Evolutionary conservation across 2,113 vertebrate genomes (phyloP).

Genomic region (Cebus imitator): DNA sequence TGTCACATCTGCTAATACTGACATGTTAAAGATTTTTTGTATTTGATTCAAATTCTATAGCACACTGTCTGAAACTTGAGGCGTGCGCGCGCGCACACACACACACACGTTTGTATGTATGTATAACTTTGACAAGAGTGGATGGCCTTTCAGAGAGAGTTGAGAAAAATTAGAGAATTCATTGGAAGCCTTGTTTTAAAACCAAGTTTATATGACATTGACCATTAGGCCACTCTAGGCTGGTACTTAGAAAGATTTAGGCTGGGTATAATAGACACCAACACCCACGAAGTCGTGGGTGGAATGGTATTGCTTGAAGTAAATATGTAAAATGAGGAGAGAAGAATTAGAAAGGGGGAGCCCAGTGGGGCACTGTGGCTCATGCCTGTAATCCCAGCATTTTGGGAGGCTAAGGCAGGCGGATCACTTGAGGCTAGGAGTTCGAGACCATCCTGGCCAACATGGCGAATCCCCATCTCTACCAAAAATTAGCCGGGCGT

Average conservation of each 20-base stretch:
- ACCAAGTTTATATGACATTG: background rate
- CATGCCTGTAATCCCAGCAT: too few species aligned
- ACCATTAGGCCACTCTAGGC: background rate
- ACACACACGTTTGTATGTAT: background rate
- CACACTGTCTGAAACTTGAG: background rate
- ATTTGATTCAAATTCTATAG: constrained; percentile 18
- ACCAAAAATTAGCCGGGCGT: too few species aligned
- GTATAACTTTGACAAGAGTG: background rate
- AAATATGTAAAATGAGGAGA: background rate
- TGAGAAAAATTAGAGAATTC: background rate
- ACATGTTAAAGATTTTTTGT: constrained; percentile 26
- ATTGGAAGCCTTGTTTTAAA: constrained; percentile 41
- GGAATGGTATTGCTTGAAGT: background rate
- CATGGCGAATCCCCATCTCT: too few species aligned
- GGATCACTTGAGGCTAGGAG: too few species aligned
- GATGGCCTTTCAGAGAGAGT: background rate
- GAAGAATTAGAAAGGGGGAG: background rate
- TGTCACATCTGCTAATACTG: constrained; percentile 13
- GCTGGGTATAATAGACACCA: background rate
- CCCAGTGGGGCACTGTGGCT: too few species aligned
- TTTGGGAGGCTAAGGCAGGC: too few species aligned
- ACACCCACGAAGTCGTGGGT: background rate
- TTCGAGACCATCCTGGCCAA: too few species aligned
- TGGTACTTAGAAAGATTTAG: background rate
- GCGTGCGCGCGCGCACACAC: too few species aligned